Evolutionary conservation across 35 echinoderm and acorn worm genomes (phyloP).

Genomic region (Anneissia japonica): DNA sequence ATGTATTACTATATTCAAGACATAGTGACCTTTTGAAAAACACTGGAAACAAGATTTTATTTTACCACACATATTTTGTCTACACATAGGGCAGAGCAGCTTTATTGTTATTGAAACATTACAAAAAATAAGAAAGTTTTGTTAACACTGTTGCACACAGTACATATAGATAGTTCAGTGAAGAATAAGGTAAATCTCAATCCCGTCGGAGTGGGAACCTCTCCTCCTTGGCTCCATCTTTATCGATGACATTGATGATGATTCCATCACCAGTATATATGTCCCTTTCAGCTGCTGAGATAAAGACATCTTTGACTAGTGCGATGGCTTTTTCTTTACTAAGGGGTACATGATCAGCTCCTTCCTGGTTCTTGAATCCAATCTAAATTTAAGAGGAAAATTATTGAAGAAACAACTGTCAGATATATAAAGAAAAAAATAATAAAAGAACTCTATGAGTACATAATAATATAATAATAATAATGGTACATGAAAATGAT

Average conservation of each 20-base stretch:
- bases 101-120: too few species aligned
- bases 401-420: neutral
- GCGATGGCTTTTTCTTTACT: slow-evolving; percentile 70
- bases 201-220: slow-evolving; percentile 93
- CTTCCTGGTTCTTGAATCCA: slow-evolving; percentile 94
- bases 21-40: too few species aligned
- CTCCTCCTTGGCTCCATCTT: slow-evolving; percentile 74
- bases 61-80: too few species aligned
- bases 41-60: too few species aligned
- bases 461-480: too few species aligned
- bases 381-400: slow-evolving; percentile 37
- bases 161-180: neutral
- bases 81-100: too few species aligned
- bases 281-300: slow-evolving; percentile 92
- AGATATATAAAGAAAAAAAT: neutral
- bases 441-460: neutral
- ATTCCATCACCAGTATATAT: slow-evolving; percentile 99
- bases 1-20: too few species aligned
- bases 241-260: slow-evolving; percentile 68
- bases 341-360: slow-evolving; percentile 42
- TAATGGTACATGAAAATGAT: too few species aligned
- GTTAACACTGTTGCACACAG: neutral
- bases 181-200: neutral
- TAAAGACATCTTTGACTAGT: slow-evolving; percentile 97
- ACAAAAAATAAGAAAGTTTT: too few species aligned